These are phyloP conservation scores for Anneissia japonica DNA, from an alignment of 35 echinoderm and acorn worm genomes.

Conservation along the genomic window DNA sequence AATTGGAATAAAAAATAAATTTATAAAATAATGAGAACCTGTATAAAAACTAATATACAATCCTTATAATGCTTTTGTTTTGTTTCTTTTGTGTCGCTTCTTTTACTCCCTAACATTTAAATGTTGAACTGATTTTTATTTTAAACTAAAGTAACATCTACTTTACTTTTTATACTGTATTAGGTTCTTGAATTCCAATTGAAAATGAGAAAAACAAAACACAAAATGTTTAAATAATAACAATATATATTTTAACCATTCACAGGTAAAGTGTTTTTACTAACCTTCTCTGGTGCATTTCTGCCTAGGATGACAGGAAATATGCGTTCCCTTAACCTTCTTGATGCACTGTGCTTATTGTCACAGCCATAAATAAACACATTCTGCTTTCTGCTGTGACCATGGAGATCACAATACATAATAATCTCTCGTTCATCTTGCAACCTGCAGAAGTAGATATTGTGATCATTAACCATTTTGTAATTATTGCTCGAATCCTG, in stretches of 20 bases:
- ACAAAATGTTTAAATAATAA: neutral
- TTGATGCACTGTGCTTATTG: conserved; percentile 74
- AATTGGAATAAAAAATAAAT: too few species aligned
- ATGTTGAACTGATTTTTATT: too few species aligned
- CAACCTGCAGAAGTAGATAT: conserved; percentile 34
- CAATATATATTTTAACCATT: neutral
- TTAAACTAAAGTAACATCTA: too few species aligned
- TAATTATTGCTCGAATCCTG: too few species aligned
- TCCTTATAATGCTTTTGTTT: neutral
- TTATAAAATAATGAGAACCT: too few species aligned
- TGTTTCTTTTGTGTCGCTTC: too few species aligned
- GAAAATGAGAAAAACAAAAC: too few species aligned
- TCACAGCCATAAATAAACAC: conserved; percentile 99
- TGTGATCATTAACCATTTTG: too few species aligned
- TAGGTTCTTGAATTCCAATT: too few species aligned
- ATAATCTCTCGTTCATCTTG: conserved; percentile 83
- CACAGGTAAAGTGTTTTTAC: neutral
- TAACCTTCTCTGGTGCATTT: conserved; percentile 80
- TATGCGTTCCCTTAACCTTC: conserved; percentile 62
- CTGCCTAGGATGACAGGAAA: conserved; percentile 85
- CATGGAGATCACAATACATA: conserved; percentile 93
- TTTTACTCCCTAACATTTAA: too few species aligned
- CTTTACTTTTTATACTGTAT: too few species aligned
- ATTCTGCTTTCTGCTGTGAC: conserved; percentile 96
- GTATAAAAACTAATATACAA: too few species aligned